phyloP scores from a whole-genome alignment of 2,113 vertebrate genomes.

The Vicugna pacos region DNA sequence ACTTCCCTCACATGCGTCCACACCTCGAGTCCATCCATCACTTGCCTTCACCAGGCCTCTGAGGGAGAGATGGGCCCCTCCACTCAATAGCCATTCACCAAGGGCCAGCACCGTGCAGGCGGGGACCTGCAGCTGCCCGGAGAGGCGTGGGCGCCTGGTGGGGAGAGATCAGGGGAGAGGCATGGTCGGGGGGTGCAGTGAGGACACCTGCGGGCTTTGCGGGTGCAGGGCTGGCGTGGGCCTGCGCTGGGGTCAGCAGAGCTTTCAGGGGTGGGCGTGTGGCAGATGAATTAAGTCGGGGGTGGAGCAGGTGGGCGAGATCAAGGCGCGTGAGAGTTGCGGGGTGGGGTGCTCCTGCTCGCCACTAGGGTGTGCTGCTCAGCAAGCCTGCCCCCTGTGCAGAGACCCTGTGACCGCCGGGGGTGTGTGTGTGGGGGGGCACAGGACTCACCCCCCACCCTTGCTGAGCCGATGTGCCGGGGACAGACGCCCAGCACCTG shows the following conservation, averaged over 20 bases:
- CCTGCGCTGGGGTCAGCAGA: neutral
- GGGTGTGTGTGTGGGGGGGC: rapidly evolving
- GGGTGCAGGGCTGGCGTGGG: rapidly evolving
- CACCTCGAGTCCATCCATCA: rapidly evolving
- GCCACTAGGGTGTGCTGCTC: rapidly evolving
- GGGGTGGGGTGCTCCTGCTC: neutral
- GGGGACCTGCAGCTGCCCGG: rapidly evolving
- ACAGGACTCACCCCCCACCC: neutral
- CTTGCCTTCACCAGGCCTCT: neutral
- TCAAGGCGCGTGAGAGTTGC: too few relatives aligned
- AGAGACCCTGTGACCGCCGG: neutral
- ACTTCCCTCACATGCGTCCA: too few relatives aligned
- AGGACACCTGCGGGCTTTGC: neutral
- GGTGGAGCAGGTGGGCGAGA: neutral
- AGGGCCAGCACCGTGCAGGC: neutral
- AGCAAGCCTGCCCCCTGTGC: rapidly evolving
- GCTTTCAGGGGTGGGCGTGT: neutral
- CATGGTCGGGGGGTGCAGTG: neutral
- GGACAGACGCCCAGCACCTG: rapidly evolving
- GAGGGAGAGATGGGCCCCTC: neutral
- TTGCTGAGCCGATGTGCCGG: neutral
- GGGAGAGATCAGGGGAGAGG: too few relatives aligned
- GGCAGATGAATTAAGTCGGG: neutral
- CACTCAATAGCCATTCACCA: rapidly evolving
- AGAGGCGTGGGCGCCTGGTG: neutral